A percentile compares a stretch with the other conserved stretches of the same genome.
These are phyloP conservation scores for Dasypolia templi DNA, from an alignment of 2,888 invertebrate species.

Conservation along the genomic window DNA sequence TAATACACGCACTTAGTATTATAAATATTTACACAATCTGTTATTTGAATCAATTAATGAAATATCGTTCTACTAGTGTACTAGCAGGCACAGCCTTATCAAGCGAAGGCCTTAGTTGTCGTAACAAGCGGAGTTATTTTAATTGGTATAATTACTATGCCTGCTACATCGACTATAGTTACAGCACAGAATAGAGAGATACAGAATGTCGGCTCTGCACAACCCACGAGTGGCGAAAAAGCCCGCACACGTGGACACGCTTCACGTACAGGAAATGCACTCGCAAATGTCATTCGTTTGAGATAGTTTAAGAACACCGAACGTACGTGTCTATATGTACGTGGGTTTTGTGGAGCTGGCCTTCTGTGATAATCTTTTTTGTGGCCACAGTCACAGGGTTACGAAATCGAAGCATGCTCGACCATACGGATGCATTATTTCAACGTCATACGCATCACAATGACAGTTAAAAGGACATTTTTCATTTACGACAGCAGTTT, in stretches of 20 bases:
- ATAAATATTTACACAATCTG: conserved; percentile 15
- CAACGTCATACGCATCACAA: conserved; percentile 59
- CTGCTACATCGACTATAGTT: conserved; percentile 45
- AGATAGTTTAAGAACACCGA: neutral
- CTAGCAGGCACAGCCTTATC: conserved; percentile 46
- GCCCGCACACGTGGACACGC: neutral
- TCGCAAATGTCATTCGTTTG: no score
- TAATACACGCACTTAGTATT: conserved; percentile 12
- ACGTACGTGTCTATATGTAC: neutral
- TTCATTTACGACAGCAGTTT: conserved; percentile 56
- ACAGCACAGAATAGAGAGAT: conserved; percentile 2
- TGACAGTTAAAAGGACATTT: conserved; percentile 54
- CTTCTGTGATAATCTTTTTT: conserved; percentile 5
- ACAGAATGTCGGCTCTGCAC: neutral
- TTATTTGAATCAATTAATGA: conserved; percentile 55
- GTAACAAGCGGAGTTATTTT: conserved; percentile 52
- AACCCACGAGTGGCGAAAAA: neutral
- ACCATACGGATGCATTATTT: conserved; percentile 62
- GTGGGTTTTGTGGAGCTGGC: neutral
- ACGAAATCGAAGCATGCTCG: conserved; percentile 60
- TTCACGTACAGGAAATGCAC: neutral
- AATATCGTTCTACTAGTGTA: conserved; percentile 55
- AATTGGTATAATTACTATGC: conserved; percentile 66
- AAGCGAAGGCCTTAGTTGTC: conserved; percentile 49
- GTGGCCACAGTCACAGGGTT: conserved; percentile 18